A percentile compares a stretch with the other conserved stretches of the same genome.
phyloP scores from a whole-genome alignment of 2,113 vertebrate genomes.

The Rissa tridactyla region DNA sequence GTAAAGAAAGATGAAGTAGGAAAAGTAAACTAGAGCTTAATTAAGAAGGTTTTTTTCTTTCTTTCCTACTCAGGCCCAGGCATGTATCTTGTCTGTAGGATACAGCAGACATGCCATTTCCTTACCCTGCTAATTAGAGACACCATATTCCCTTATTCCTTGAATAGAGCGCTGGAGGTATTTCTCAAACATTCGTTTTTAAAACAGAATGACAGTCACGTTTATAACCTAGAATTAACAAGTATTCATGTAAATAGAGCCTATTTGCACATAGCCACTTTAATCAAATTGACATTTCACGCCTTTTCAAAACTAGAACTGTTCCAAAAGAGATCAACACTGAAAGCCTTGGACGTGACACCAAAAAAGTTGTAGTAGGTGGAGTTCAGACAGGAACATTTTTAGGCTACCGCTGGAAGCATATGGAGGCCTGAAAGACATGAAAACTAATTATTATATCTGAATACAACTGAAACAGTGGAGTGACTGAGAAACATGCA shows the following conservation, averaged over 20 bases:
- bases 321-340: neutral
- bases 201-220: conserved; percentile 45
- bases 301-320: conserved; percentile 23
- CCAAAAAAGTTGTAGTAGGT: neutral
- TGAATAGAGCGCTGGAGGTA: neutral
- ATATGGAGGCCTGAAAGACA: neutral
- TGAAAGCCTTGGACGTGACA: neutral
- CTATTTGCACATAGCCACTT: conserved; percentile 8
- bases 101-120: conserved; percentile 41
- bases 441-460: neutral
- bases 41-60: conserved; percentile 12
- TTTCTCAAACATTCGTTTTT: conserved; percentile 38
- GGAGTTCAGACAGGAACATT: neutral
- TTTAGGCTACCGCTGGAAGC: neutral
- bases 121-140: conserved; percentile 69
- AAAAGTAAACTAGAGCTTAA: conserved; percentile 51
- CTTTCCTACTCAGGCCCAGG: conserved; percentile 11
- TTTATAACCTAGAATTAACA: conserved; percentile 58
- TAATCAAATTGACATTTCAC: conserved; percentile 58
- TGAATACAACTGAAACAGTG: neutral
- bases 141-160: conserved; percentile 45
- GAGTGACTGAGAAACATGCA: neutral
- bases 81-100: conserved; percentile 22
- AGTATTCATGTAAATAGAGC: conserved; percentile 35
- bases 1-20: conserved; percentile 37